Evolutionary conservation across 92 coral and sea anemone species (phyloP), one percentile per base, ranked within the genome.

Genomic region (Actinernus sp.): DNA sequence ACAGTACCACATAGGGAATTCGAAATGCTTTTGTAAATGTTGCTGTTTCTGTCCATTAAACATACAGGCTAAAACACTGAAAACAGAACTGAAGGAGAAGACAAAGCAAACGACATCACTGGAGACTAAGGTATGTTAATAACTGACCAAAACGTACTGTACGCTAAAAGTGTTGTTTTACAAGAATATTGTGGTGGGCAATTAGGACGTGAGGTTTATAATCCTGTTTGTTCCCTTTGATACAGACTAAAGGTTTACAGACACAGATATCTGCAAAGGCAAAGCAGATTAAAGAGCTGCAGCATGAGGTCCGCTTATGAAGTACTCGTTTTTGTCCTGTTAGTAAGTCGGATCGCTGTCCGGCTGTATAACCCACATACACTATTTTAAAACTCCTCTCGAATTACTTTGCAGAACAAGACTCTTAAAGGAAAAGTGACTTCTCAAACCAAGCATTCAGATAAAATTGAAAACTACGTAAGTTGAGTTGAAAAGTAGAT

Each of bases 281-380:
- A 24, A 95, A 95, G 61, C 94, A 87, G 37, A 33, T 69, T 26
- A 95, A 95, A 63, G 99, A 95, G 61, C 51, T 91, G 22, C 96
- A 87, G 32, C 99, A 87, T 55, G 99, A 95, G 94, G 99, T 91
- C 50, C 63, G 75, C n/a, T n/a, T n/a, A n/a, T n/a, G n/a, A n/a
- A n/a, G n/a, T 21, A 28, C 18, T 46, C 12, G 6, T 43, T 24
- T 43, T 44, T 44, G n/a, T n/a, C n/a, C n/a, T n/a, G n/a, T n/a
- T n/a, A n/a, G n/a, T n/a, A n/a, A n/a, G n/a, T n/a, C n/a, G n/a
- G n/a, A n/a, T n/a, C n/a, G n/a, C n/a, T n/a, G n/a, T n/a, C n/a
- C n/a, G n/a, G n/a, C n/a, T n/a, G n/a, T n/a, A n/a, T n/a, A n/a
- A n/a, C n/a, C n/a, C n/a, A n/a, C n/a, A n/a, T n/a, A n/a, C n/a